These are phyloP conservation scores for Hyaena hyaena DNA, from an alignment of 2,113 vertebrate species.

Conservation along the genomic window DNA sequence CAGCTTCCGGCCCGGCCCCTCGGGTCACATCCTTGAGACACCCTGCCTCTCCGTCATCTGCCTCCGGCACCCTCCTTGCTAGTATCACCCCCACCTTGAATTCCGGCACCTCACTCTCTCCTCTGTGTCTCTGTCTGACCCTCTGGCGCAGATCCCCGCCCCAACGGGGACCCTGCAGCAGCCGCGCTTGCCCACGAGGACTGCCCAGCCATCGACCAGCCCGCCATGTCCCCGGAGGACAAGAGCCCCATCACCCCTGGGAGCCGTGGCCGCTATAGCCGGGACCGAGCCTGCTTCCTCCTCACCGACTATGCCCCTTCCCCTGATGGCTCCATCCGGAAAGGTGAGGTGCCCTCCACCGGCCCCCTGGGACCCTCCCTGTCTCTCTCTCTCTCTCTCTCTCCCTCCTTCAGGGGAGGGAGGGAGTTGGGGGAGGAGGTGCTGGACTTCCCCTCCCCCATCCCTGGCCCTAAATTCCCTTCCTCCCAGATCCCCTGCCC, in stretches of 20 bases:
- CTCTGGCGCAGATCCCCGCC: constrained; percentile 64
- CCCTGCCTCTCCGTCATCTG: not conserved
- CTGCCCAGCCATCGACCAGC: constrained; percentile 96
- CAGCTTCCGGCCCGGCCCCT: not conserved
- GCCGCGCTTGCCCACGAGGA: constrained; percentile 95
- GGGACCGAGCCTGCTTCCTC: constrained; percentile 95
- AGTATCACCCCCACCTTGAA: fast-evolving
- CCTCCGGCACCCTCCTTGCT: not conserved
- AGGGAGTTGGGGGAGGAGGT: constrained; percentile 46
- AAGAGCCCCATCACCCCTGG: constrained; percentile 90
- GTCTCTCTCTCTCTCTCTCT: not conserved
- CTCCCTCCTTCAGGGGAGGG: not conserved
- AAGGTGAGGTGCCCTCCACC: constrained; percentile 87
- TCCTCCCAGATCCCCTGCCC: not conserved
- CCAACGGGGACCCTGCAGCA: constrained; percentile 93
- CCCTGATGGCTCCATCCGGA: constrained; percentile 94
- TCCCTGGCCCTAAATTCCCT: not conserved
- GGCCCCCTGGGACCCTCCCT: constrained; percentile 44
- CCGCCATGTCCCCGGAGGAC: constrained; percentile 93
- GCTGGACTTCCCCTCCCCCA: not conserved
- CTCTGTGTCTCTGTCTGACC: not conserved
- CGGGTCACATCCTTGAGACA: fast-evolving
- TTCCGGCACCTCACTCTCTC: not conserved
- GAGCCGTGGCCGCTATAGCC: constrained; percentile 92
- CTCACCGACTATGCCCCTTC: constrained; percentile 94